Percentiles rank a stretch among this genome's conserved stretches.
These are phyloP conservation scores for Plecturocebus donacophilus DNA, from an alignment of 2,113 vertebrate species.

Conservation along the genomic window DNA sequence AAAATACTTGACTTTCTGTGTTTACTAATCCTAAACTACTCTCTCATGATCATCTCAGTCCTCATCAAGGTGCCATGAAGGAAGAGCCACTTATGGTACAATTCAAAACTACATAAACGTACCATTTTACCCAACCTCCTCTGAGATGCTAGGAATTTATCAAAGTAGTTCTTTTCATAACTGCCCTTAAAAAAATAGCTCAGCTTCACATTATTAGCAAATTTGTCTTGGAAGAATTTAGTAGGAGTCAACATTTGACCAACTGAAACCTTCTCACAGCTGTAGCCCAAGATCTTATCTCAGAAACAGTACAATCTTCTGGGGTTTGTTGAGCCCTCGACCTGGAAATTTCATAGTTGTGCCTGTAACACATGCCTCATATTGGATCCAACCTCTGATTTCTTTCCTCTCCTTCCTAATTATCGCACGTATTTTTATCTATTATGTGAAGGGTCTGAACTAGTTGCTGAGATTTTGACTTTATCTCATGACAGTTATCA, in stretches of 20 bases:
- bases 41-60: background rate
- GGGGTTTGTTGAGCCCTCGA: background rate
- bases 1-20: background rate
- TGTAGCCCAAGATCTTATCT: background rate
- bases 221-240: background rate
- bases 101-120: background rate
- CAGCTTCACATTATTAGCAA: background rate
- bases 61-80: background rate
- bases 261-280: background rate
- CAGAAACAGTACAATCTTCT: background rate
- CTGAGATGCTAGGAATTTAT: background rate
- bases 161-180: background rate
- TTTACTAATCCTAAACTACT: background rate
- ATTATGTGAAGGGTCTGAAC: background rate
- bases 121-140: background rate
- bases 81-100: background rate
- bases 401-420: background rate
- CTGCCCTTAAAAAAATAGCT: background rate
- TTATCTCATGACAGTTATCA: background rate
- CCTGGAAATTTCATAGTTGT: background rate
- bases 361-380: background rate
- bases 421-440: background rate
- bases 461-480: background rate
- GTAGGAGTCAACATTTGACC: background rate
- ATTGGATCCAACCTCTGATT: background rate